phyloP scores from a whole-genome alignment of 1,140 invertebrate genomes.

The Trichonephila clavata region DNA sequence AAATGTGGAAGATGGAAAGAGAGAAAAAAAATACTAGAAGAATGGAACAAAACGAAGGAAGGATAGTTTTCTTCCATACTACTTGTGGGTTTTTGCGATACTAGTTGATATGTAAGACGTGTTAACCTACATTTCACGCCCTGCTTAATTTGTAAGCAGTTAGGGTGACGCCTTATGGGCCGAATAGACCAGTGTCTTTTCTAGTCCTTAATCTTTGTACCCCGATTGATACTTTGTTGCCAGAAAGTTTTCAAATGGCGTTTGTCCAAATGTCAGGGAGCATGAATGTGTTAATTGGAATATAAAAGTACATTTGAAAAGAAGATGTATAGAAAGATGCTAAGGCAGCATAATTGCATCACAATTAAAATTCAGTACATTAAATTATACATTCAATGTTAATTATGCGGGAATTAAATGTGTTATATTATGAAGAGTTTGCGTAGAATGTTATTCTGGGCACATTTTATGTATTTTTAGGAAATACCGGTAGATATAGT shows the following conservation, averaged over 20 bases:
- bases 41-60: neutral
- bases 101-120: conserved; percentile 59
- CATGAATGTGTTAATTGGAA: neutral
- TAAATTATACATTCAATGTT: neutral
- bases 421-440: too few species aligned
- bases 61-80: conserved; percentile 32
- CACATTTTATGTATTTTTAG: too few species aligned
- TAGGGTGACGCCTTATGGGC: neutral
- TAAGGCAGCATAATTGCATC: neutral
- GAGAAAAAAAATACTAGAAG: neutral
- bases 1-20: conserved; percentile 7
- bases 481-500: too few species aligned
- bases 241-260: neutral
- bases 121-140: conserved; percentile 55
- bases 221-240: neutral
- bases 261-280: neutral
- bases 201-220: neutral
- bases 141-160: neutral
- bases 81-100: conserved; percentile 45
- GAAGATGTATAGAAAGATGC: neutral
- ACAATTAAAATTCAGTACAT: neutral
- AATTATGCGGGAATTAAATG: neutral
- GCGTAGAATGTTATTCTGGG: too few species aligned
- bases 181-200: neutral
- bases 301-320: neutral